Conservation (phyloP, 2,888 invertebrate genomes). For the Heteromyza rotundicornis region DNA sequence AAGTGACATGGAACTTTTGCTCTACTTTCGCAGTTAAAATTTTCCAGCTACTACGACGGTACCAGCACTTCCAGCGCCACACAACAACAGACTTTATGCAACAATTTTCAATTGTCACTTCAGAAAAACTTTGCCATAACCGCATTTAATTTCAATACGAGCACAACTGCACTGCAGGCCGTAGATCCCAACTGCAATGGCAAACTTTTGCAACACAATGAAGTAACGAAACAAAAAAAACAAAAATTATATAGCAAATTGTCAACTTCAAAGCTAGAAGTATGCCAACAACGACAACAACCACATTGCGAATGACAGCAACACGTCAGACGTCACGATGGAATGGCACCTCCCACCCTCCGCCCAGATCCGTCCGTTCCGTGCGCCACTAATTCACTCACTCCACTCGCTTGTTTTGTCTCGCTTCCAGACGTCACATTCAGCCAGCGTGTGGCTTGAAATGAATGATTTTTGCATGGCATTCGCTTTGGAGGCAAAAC, state of each 20-base stretch:
- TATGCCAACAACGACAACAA: background rate
- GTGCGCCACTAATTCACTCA: background rate
- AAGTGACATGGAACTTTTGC: too few relatives aligned
- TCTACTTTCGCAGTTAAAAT: too few relatives aligned
- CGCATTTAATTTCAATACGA: background rate
- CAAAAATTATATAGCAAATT: background rate
- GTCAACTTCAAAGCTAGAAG: background rate
- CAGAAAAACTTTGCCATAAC: background rate
- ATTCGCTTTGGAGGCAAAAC: background rate
- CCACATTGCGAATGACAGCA: background rate
- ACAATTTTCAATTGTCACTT: background rate
- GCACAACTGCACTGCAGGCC: too few relatives aligned
- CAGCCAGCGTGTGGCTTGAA: background rate
- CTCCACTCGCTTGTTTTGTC: background rate
- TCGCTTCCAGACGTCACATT: background rate
- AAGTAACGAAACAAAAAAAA: background rate
- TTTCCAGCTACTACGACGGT: too few relatives aligned
- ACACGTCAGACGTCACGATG: background rate
- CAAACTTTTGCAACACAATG: too few relatives aligned
- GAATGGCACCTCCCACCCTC: background rate
- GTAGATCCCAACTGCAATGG: too few relatives aligned
- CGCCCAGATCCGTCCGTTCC: too few relatives aligned
- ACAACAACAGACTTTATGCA: background rate
- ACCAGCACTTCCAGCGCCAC: background rate
- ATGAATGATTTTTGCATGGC: background rate